Evolutionary conservation across 2,888 invertebrate species (phyloP), one percentile per base, ranked within the genome.

Genomic region (Corbicula japonica): DNA sequence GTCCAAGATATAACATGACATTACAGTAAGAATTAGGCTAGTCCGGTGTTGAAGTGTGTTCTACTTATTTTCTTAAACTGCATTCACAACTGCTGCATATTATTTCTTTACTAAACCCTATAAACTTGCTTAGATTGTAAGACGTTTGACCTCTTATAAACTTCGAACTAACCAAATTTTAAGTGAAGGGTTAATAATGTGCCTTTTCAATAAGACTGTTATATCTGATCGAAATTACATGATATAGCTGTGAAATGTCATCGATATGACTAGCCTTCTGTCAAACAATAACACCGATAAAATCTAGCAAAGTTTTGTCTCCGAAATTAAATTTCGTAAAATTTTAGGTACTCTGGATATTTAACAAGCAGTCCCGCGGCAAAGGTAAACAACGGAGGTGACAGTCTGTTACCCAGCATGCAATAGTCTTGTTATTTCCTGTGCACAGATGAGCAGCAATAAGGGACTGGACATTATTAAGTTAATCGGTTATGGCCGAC

Each of bases 361-460:
- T 79, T 73, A 70, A 80, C 66, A 71, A 71, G 76, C 56, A 71
- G 71, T 60, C 77, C 81, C 63, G 75, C 52, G 78, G 82, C 72
- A 62, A 82, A 78, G 21, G 60, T 72, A 82, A 82, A 82, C 82
- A 82, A 54, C 68, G 60, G 32, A 58, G 66, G 69, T 82, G 82
- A 75, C 82, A 82, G 72, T 78, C 82, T 78, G 78, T 71, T 72
- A 75, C 68, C 82, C 82, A 76, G 34, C 54, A 77, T 82, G 78
- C 82, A 82, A 72, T 75, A 58, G 62, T 63, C 72, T 65, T 69
- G 65, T 61, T 23, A 76, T 65, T 63, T 78, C 75, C 77, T 62
- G 75, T 76, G 82, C 78, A 75, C 69, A 69, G 78, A 75, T 71
- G 77, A 78, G 58, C 74, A 72, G 68, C 70, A 72, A 78, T 76